Evolutionary conservation across 1,140 invertebrate genomes (phyloP).

Genomic region (Anoplophora glabripennis): DNA sequence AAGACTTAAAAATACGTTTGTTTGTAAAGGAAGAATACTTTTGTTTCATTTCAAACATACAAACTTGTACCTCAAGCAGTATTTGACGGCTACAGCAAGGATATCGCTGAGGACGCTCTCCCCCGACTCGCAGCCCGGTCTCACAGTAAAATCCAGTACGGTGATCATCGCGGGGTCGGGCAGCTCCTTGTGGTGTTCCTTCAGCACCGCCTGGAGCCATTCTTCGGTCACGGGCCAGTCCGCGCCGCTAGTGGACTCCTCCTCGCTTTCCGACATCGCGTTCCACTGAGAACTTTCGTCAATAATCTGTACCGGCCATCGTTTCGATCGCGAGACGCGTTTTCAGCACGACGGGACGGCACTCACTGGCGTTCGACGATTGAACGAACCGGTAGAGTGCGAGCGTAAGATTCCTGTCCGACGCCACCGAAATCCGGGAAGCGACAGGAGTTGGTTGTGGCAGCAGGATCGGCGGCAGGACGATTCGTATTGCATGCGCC

Average conservation of each 20-base stretch:
- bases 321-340: neutral
- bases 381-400: no score
- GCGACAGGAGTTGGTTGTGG: neutral
- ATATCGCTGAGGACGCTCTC: conserved; percentile 64
- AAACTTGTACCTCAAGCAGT: conserved; percentile 41
- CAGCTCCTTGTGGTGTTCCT: conserved; percentile 52
- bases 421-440: neutral
- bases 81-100: conserved; percentile 57
- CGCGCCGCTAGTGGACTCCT: conserved; percentile 50
- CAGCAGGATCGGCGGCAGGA: neutral
- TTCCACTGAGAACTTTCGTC: neutral
- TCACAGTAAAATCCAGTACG: conserved; percentile 53
- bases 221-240: conserved; percentile 58
- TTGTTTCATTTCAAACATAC: neutral
- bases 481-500: neutral
- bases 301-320: neutral
- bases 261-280: conserved; percentile 57
- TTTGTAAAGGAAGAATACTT: no score
- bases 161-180: conserved; percentile 43
- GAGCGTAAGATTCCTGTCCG: neutral
- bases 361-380: conserved; percentile 2
- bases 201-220: conserved; percentile 60
- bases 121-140: conserved; percentile 55
- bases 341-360: conserved; percentile 19
- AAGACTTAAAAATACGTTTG: no score